These are phyloP conservation scores for Odontomachus brunneus DNA, from an alignment of 1,140 invertebrate genomes.

Conservation along the genomic window DNA sequence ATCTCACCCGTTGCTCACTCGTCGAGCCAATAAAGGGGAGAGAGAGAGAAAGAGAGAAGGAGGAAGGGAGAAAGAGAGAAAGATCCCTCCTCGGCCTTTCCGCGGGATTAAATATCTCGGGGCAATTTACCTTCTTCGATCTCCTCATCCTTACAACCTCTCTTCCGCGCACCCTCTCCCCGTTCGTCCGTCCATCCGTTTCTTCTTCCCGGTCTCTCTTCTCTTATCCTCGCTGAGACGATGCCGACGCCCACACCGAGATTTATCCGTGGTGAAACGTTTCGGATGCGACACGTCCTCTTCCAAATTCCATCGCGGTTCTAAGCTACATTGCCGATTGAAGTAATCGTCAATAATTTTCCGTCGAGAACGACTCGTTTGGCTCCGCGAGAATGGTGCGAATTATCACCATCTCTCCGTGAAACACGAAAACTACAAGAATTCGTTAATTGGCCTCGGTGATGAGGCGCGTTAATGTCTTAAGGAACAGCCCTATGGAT, in stretches of 20 bases:
- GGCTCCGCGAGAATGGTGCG: neutral
- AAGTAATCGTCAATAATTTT: neutral
- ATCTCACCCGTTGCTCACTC: slow-evolving; percentile 78
- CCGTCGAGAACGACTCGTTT: neutral
- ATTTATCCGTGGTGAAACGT: slow-evolving; percentile 64
- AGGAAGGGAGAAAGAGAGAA: too few relatives aligned
- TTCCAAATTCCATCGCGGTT: slow-evolving; percentile 40
- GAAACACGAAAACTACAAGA: neutral
- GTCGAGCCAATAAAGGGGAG: slow-evolving; percentile 81
- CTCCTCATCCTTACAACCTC: slow-evolving; percentile 56
- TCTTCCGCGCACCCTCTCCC: slow-evolving; percentile 22
- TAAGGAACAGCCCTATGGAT: neutral
- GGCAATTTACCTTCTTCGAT: slow-evolving; percentile 80
- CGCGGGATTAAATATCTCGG: slow-evolving; percentile 82
- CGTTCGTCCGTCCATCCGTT: slow-evolving; percentile 54
- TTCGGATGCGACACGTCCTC: neutral
- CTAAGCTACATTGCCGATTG: neutral
- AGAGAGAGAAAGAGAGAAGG: slow-evolving; percentile 54
- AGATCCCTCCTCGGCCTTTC: slow-evolving; percentile 75
- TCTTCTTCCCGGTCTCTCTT: slow-evolving; percentile 52
- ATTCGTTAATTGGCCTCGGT: slow-evolving; percentile 15
- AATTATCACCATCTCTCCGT: neutral
- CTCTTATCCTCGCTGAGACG: slow-evolving; percentile 35
- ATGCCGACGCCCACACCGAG: slow-evolving; percentile 64
- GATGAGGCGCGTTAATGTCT: slow-evolving; percentile 2